Conservation (phyloP, 2,113 vertebrate genomes). For the Ceuthmochares aereus region DNA sequence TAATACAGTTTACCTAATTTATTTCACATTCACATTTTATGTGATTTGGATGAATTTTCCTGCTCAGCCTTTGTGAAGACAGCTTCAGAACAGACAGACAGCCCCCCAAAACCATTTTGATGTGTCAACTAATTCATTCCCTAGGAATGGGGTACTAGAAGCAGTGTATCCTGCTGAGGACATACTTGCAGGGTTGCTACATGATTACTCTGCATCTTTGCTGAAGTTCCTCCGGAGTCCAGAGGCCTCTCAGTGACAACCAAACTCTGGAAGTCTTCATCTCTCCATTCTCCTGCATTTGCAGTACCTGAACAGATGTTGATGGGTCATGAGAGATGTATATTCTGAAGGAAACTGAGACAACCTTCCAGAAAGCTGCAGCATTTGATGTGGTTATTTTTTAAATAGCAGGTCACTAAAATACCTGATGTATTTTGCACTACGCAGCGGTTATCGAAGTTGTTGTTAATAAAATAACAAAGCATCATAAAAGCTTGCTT, state of each 20-base stretch:
- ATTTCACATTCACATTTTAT: not conserved
- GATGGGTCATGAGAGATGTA: not conserved
- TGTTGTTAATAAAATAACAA: not conserved
- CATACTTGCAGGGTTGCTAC: not conserved
- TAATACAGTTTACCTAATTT: conserved; percentile 45
- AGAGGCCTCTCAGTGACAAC: not conserved
- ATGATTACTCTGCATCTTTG: not conserved
- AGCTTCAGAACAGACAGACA: not conserved
- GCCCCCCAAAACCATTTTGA: not conserved
- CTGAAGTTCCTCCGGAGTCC: not conserved
- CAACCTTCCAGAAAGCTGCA: not conserved
- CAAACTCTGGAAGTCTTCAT: not conserved
- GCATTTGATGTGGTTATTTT: not conserved
- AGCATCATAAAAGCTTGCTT: not conserved
- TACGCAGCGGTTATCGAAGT: not conserved
- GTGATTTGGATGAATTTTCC: not conserved
- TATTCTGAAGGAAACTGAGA: not conserved
- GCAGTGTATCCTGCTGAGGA: not conserved
- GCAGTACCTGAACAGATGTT: not conserved
- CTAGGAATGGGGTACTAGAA: not conserved
- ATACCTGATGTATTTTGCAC: not conserved
- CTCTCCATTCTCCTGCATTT: not conserved
- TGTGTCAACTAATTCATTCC: not conserved
- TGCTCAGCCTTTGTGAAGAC: not conserved
- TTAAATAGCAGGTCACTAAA: not conserved